Percentiles rank a stretch among this genome's conserved stretches.
phyloP scores from a whole-genome alignment of 2,888 invertebrate genomes.

The Agrochola lychnidis region DNA sequence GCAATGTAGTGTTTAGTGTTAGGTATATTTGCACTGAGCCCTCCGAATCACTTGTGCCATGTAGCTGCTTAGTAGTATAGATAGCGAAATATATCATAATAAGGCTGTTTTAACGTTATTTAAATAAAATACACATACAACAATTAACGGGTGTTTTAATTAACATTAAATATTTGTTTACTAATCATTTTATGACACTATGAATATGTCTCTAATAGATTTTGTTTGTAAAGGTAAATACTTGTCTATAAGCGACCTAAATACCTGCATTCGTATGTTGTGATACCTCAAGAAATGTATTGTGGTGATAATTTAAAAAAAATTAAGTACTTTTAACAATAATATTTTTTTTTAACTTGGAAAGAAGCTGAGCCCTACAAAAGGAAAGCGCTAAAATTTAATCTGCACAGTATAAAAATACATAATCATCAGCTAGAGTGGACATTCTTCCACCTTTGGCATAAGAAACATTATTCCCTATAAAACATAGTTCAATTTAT shows the following conservation, averaged over 20 bases:
- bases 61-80: conserved; percentile 71
- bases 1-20: conserved; percentile 37
- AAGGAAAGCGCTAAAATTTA: background rate
- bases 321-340: background rate
- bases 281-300: background rate
- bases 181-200: background rate
- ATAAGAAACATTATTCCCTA: background rate
- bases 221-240: background rate
- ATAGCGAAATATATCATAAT: conserved; percentile 67
- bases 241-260: background rate
- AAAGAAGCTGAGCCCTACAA: background rate
- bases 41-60: conserved; percentile 78
- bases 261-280: background rate
- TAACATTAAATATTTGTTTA: background rate
- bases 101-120: conserved; percentile 62
- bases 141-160: conserved; percentile 37
- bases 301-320: background rate
- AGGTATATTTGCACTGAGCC: conserved; percentile 74
- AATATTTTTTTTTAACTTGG: background rate
- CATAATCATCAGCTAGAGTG: background rate
- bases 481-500: conserved; percentile 2
- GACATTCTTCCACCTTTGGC: conserved; percentile 14
- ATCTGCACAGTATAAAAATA: background rate
- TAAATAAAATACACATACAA: conserved; percentile 58
- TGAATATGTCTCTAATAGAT: background rate